Conservation (phyloP, 2,888 invertebrate species). For the Orchestes rusci region DNA sequence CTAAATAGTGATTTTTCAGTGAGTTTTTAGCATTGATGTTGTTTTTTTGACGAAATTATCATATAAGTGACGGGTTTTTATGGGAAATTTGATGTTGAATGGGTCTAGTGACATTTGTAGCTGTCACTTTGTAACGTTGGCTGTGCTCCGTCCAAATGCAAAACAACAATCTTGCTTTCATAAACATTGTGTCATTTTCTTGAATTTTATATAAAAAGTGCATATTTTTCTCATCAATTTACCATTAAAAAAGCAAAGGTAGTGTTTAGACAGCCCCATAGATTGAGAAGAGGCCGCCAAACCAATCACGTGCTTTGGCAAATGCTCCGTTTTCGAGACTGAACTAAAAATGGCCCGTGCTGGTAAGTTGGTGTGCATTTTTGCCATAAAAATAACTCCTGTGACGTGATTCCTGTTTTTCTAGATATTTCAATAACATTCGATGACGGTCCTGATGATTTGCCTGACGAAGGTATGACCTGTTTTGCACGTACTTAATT, state of each 20-base stretch:
- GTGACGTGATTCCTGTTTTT: conserved; percentile 27
- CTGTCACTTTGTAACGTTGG: conserved; percentile 5
- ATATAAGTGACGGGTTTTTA: too few relatives aligned
- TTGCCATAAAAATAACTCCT: conserved; percentile 19
- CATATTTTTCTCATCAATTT: too few relatives aligned
- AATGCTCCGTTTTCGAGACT: conserved; percentile 42
- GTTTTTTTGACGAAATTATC: too few relatives aligned
- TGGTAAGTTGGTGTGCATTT: conserved; percentile 26
- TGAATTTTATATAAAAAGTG: too few relatives aligned
- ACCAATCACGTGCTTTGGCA: conserved; percentile 39
- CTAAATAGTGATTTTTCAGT: too few relatives aligned
- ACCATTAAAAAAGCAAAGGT: too few relatives aligned
- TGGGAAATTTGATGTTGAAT: too few relatives aligned
- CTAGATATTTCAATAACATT: conserved; percentile 40
- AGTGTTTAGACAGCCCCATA: too few relatives aligned
- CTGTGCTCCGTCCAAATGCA: conserved; percentile 10
- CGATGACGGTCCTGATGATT: conserved; percentile 39
- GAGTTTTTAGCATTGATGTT: too few relatives aligned
- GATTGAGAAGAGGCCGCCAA: neutral
- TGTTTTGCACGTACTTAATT: conserved; percentile 14
- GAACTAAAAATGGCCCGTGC: conserved; percentile 45
- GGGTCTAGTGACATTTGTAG: too few relatives aligned
- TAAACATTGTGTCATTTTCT: conserved; percentile 18
- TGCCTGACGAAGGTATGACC: conserved; percentile 41
- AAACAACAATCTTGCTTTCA: conserved; percentile 15